Base-by-base conservation (phyloP, 2,888 invertebrate species). In the Heliconius hortense region DNA sequence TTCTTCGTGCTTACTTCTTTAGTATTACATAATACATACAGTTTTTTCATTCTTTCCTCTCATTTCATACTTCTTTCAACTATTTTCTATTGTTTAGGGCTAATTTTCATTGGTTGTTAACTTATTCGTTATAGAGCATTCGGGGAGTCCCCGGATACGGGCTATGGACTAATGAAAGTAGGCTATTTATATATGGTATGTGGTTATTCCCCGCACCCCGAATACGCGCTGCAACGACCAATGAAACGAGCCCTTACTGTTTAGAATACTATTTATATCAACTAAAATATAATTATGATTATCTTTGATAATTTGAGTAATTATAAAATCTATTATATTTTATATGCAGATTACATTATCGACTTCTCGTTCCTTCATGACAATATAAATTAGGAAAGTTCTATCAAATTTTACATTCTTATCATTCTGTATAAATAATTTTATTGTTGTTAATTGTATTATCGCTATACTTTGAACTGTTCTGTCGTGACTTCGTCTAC, bases 321-420 rank as follows among this genome's bases (percentile, higher is more conserved):
- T 76, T 77, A 69, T 35, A 39, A 72, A 64, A 72, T 59, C 68
- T 62, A 75, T 73, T 76, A 74, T 78, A 76, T 78, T 76, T 73
- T 79, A 66, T 73, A 79, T 81, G 82, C 81, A 80, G 79, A 80
- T 81, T 81, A 73, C 69, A 79, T 86, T 86, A 84, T 87, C 87
- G 88, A 88, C 84, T 84, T 88, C 88, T 89, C 83, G 93, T 93
- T 93, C 93, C 93, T 93, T 92, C 89, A 85, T 83, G 90, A 84
- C 84, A 85, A 85, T 85, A 85, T 85, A 79, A 77, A 81, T 79
- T 79, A 78, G 68, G 39, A 78, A 75, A 76, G 74, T 74, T 73
- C 72, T 79, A 79, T 78, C 71, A 72, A 78, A 76, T 80, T 77
- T 78, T 75, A 78, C 73, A 76, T 73, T 78, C 75, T 76, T 60